Conservation (phyloP, 2,888 invertebrate species). For the Rhagophthalmus giganteus region DNA sequence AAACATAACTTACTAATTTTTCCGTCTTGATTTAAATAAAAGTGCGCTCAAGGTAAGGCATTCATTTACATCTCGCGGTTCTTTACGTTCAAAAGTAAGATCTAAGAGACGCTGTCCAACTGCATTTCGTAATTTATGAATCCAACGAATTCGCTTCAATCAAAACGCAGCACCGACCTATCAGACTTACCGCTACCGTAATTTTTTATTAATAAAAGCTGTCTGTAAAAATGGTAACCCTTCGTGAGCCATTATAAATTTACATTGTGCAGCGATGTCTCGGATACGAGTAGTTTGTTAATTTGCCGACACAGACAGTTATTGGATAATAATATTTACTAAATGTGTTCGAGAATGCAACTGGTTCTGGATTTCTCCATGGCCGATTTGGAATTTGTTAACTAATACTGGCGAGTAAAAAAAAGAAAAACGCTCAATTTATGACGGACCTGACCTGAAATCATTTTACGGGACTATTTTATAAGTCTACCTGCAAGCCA, state of each 20-base stretch:
- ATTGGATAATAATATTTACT: constrained; percentile 36
- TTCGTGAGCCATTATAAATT: constrained; percentile 26
- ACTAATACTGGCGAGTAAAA: constrained; percentile 10
- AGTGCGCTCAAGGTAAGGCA: constrained; percentile 19
- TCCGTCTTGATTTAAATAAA: constrained; percentile 21
- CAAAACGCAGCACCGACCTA: constrained; percentile 7
- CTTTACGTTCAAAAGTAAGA: too few relatives aligned
- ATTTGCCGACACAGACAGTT: constrained; percentile 32
- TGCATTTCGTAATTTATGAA: too few relatives aligned
- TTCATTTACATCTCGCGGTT: constrained; percentile 19
- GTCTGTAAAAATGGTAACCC: background rate
- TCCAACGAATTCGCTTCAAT: too few relatives aligned
- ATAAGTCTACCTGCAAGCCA: too few relatives aligned
- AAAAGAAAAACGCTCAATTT: background rate
- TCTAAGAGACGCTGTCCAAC: too few relatives aligned
- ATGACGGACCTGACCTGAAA: background rate
- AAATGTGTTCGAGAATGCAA: constrained; percentile 34
- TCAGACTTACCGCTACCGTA: constrained; percentile 9
- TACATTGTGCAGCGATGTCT: constrained; percentile 30
- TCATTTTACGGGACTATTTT: too few relatives aligned
- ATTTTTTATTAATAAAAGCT: constrained; percentile 1
- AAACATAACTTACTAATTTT: constrained; percentile 19
- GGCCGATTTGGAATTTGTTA: constrained; percentile 22
- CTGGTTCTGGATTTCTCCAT: constrained; percentile 32
- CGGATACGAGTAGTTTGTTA: constrained; percentile 36